A percentile compares a stretch with the other conserved stretches of the same genome.
Evolutionary conservation across 2,113 vertebrate species (phyloP).

Genomic region (Centropus bengalensis): DNA sequence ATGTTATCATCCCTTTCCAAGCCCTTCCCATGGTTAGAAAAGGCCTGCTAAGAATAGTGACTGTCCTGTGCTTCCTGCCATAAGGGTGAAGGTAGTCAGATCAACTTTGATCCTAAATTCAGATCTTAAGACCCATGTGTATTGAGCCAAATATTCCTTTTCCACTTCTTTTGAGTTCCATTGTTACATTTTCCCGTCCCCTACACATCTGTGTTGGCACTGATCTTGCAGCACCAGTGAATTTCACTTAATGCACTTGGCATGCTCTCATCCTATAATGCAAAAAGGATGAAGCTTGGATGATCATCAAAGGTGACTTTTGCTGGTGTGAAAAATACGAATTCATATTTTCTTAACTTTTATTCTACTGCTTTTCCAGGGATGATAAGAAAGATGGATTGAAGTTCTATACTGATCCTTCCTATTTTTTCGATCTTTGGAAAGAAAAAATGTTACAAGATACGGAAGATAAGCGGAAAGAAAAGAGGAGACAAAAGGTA

Average conservation of each 20-base stretch:
- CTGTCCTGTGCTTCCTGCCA: not conserved
- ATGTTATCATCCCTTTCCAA: not conserved
- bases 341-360: not conserved
- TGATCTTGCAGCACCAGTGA: not conserved
- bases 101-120: not conserved
- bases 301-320: not conserved
- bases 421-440: constrained; percentile 99
- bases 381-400: constrained; percentile 96
- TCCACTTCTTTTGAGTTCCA: not conserved
- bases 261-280: not conserved
- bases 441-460: constrained; percentile 99
- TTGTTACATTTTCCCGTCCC: not conserved
- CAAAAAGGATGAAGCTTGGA: not conserved
- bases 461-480: constrained; percentile 98
- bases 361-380: constrained; percentile 71
- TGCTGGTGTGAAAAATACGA: not conserved
- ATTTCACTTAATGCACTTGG: not conserved
- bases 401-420: constrained; percentile 97
- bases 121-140: not conserved
- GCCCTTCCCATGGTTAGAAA: not conserved
- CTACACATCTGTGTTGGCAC: not conserved
- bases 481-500: constrained; percentile 88
- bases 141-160: not conserved
- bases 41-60: not conserved
- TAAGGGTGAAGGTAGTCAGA: not conserved